phyloP scores from a whole-genome alignment of 1,140 invertebrate species.

The Bilobella aurantiaca region DNA sequence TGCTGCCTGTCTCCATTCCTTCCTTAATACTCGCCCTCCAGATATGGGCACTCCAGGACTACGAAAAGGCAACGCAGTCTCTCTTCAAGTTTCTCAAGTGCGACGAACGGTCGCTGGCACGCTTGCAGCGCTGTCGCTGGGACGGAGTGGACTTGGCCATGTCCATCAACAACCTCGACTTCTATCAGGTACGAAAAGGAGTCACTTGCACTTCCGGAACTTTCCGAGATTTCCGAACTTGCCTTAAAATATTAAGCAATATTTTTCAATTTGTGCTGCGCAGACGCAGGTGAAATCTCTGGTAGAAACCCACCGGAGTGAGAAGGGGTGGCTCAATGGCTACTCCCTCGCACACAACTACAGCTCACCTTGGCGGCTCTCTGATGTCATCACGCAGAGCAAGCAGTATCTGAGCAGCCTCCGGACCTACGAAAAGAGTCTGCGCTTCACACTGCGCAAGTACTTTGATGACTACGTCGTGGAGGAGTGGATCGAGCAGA shows the following conservation, averaged over 20 bases:
- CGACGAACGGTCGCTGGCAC: neutral
- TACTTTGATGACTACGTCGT: conserved; percentile 16
- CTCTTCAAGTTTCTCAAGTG: conserved; percentile 8
- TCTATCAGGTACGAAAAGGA: conserved; percentile 9
- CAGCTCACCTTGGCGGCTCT: conserved; percentile 19
- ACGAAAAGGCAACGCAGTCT: neutral
- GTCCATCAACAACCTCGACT: neutral
- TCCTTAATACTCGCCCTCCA: conserved; percentile 45
- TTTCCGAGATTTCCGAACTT: neutral
- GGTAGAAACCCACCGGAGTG: neutral
- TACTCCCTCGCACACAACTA: conserved; percentile 18
- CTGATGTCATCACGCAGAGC: conserved; percentile 11
- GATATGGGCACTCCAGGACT: conserved; percentile 9
- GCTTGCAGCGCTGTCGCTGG: conserved; percentile 9
- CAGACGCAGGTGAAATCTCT: neutral
- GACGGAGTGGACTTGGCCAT: conserved; percentile 9
- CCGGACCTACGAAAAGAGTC: conserved; percentile 5
- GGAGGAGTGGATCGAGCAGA: conserved; percentile 16
- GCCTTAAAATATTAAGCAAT: neutral
- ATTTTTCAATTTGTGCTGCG: too few species aligned
- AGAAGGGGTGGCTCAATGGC: conserved; percentile 19
- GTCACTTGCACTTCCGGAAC: too few species aligned
- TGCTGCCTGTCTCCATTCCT: conserved; percentile 53
- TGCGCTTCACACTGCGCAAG: neutral
- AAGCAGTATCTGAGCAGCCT: conserved; percentile 7